These are phyloP conservation scores for Montipora foliosa DNA, from an alignment of 64 coral and sea anemone species.

Conservation along the genomic window DNA sequence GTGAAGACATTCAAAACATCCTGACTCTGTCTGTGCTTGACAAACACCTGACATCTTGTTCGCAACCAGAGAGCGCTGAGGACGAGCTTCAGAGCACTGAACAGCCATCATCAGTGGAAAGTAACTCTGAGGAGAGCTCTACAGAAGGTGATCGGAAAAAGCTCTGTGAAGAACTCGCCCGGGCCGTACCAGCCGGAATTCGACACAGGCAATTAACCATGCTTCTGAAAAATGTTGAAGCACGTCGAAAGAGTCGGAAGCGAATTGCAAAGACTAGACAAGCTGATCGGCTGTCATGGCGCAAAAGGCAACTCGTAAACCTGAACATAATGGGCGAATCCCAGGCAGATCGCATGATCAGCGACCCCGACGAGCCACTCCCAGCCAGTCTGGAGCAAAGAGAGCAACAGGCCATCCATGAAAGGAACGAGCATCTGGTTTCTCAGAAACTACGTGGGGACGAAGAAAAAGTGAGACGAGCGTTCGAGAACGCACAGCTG, in stretches of 20 bases:
- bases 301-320: neutral
- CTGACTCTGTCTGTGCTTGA: no score
- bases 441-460: neutral
- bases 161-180: neutral
- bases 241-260: neutral
- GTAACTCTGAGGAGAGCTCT: no score
- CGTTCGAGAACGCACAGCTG: neutral
- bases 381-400: neutral
- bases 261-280: neutral
- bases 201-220: neutral
- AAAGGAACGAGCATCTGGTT: neutral
- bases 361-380: neutral
- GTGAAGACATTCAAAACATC: no score
- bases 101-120: no score
- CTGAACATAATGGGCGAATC: neutral
- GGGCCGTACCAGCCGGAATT: neutral
- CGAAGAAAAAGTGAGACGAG: neutral
- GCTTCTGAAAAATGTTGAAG: neutral
- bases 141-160: neutral
- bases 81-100: no score
- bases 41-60: no score
- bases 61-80: no score
- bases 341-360: neutral
- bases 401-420: neutral
- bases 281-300: neutral